These are phyloP conservation scores for Herpailurus yagouaroundi DNA, from an alignment of 2,113 vertebrate species.

Conservation along the genomic window DNA sequence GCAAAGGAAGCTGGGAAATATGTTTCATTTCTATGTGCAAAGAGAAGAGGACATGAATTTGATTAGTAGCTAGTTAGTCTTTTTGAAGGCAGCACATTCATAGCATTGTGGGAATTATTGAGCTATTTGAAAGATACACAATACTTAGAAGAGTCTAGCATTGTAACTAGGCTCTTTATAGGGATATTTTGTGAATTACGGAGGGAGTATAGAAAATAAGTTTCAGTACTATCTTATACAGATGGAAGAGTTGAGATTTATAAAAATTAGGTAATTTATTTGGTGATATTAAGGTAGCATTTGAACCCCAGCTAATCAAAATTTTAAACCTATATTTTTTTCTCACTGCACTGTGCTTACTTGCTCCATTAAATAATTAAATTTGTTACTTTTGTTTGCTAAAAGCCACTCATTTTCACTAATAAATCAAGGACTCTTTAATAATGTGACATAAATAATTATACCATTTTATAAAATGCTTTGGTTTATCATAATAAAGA, in stretches of 20 bases:
- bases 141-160: not conserved
- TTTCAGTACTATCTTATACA: not conserved
- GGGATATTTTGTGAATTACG: not conserved
- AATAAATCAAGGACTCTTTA: not conserved
- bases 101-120: not conserved
- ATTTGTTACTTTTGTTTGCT: not conserved
- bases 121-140: not conserved
- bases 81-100: not conserved
- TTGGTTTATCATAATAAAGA: not conserved
- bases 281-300: not conserved
- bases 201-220: not conserved
- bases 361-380: not conserved
- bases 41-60: not conserved
- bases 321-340: not conserved
- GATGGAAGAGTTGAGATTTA: not conserved
- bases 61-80: not conserved
- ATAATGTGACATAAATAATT: not conserved
- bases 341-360: not conserved
- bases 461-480: not conserved
- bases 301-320: not conserved
- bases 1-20: not conserved
- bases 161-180: not conserved
- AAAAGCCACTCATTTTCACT: not conserved
- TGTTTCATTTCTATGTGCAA: not conserved
- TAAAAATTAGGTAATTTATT: not conserved